These are phyloP conservation scores for Cossypha niveicapilla DNA, from an alignment of 2,797 vertebrate species.

Conservation along the genomic window DNA sequence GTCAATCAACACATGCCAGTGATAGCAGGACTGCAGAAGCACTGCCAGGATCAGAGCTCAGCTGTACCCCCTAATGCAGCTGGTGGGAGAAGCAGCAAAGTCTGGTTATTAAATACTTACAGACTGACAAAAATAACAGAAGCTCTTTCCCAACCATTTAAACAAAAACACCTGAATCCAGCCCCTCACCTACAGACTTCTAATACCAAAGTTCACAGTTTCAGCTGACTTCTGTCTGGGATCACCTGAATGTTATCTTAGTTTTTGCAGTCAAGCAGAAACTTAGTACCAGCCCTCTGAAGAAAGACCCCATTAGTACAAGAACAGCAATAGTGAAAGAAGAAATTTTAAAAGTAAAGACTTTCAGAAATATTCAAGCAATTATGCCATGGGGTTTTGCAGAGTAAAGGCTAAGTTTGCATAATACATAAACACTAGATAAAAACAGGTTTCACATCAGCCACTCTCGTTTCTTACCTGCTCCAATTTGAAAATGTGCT, in stretches of 20 bases:
- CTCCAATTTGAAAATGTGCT: conserved; percentile 97
- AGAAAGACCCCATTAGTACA: background rate
- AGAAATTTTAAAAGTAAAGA: background rate
- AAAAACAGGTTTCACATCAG: background rate
- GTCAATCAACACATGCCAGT: background rate
- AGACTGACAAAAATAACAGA: background rate
- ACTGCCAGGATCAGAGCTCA: background rate
- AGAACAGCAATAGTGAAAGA: background rate
- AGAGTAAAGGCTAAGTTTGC: background rate
- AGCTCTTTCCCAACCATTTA: background rate
- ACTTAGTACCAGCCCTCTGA: background rate
- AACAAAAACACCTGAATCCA: background rate
- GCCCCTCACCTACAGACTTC: background rate
- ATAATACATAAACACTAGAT: background rate
- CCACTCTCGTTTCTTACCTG: conserved; percentile 78
- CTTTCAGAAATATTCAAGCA: background rate
- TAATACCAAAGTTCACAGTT: background rate
- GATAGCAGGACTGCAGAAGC: background rate
- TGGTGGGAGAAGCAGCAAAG: background rate
- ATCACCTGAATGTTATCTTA: background rate
- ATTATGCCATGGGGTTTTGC: background rate
- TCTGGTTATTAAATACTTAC: background rate
- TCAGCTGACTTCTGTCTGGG: background rate
- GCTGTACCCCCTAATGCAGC: background rate
- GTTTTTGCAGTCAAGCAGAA: background rate